These are phyloP conservation scores for Pongo abelii DNA, from an alignment of 2,113 vertebrate species.

Conservation along the genomic window DNA sequence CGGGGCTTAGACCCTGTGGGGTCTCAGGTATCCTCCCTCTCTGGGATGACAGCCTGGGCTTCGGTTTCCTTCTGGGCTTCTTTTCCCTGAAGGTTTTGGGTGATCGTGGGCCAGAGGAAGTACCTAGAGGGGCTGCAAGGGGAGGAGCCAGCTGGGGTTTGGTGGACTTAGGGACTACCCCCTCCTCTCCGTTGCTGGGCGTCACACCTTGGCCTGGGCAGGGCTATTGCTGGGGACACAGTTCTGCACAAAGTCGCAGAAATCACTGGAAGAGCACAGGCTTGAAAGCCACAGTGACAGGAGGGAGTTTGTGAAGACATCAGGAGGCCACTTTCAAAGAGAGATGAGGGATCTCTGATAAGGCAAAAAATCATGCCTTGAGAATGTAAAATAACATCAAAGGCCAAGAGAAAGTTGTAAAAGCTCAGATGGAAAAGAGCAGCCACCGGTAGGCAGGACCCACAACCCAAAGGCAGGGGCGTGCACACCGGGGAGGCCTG, in stretches of 20 bases:
- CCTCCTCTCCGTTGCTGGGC: background rate
- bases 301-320: background rate
- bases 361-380: background rate
- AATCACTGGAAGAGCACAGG: background rate
- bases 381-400: background rate
- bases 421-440: background rate
- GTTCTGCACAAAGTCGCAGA: background rate
- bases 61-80: no score
- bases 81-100: background rate
- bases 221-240: fast-evolving
- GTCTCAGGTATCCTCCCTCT: no score
- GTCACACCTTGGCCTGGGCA: background rate
- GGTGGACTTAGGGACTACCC: background rate
- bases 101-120: background rate
- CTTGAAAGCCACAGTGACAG: background rate
- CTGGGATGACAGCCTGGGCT: background rate
- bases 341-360: background rate
- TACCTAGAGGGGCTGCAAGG: no score
- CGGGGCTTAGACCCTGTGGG: no score
- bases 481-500: background rate
- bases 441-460: background rate
- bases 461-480: fast-evolving
- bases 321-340: background rate
- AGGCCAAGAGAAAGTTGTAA: fast-evolving
- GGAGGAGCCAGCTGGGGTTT: background rate